Percentiles rank a stretch among this genome's conserved stretches.
Evolutionary conservation across 2,888 invertebrate genomes (phyloP).

Genomic region (Amphipyra berbera): DNA sequence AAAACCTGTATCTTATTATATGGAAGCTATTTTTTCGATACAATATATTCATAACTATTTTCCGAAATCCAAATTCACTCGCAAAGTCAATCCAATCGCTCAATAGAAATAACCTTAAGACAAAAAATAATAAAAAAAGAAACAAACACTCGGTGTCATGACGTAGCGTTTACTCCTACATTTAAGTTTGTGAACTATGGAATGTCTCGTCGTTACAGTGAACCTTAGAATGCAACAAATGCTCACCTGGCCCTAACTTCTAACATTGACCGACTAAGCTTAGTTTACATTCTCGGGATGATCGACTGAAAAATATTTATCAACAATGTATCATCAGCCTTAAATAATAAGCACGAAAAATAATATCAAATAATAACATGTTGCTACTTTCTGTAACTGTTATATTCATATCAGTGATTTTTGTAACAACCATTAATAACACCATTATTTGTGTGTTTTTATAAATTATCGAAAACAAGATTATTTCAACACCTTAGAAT

Average conservation of each 20-base stretch:
- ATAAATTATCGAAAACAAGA: no score
- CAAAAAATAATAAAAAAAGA: slow-evolving; percentile 64
- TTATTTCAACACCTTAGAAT: no score
- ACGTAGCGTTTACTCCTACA: slow-evolving; percentile 70
- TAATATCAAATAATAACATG: slow-evolving; percentile 8
- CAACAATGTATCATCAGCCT: slow-evolving; percentile 1
- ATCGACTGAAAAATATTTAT: slow-evolving; percentile 38
- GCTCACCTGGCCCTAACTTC: slow-evolving; percentile 75
- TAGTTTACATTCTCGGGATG: slow-evolving; percentile 48
- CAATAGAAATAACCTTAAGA: slow-evolving; percentile 59
- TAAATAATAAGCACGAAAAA: not conserved
- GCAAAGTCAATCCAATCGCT: slow-evolving; percentile 53
- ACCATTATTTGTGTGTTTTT: not conserved
- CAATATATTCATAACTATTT: slow-evolving; percentile 41
- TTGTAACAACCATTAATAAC: slow-evolving; percentile 6
- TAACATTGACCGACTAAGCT: slow-evolving; percentile 78
- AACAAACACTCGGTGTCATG: slow-evolving; percentile 78
- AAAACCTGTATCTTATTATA: not conserved
- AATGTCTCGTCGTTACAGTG: slow-evolving; percentile 74
- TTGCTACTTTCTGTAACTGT: slow-evolving; percentile 8
- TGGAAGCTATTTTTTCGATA: slow-evolving; percentile 6
- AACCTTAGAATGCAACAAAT: slow-evolving; percentile 66
- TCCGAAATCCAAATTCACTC: slow-evolving; percentile 21
- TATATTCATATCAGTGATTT: not conserved
- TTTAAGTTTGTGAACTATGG: slow-evolving; percentile 76